Conservation (phyloP, 2,113 vertebrate genomes). For the Montifringilla adamsi region DNA sequence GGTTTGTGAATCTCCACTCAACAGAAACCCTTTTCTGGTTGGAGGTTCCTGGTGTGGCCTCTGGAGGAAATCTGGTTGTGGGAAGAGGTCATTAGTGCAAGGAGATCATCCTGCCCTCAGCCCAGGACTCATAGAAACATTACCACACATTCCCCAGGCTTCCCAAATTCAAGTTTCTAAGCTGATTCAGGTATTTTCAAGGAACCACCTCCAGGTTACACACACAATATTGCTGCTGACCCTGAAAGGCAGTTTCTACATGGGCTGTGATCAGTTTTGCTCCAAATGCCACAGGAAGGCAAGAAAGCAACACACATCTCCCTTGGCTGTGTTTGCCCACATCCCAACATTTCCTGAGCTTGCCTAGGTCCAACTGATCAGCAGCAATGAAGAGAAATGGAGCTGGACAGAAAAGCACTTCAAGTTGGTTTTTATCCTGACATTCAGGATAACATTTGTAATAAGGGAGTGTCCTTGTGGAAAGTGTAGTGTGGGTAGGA, state of each 20-base stretch:
- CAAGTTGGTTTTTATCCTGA: background rate
- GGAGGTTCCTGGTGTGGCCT: background rate
- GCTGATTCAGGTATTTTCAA: background rate
- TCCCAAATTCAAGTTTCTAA: background rate
- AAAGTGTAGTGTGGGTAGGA: background rate
- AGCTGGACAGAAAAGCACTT: background rate
- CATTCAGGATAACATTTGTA: background rate
- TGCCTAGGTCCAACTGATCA: background rate
- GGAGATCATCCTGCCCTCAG: background rate
- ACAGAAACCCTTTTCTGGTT: background rate
- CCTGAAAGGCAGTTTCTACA: background rate
- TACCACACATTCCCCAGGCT: background rate
- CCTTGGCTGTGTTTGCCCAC: background rate
- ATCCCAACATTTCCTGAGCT: background rate
- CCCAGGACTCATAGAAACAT: background rate
- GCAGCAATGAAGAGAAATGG: background rate
- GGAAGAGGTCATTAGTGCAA: background rate
- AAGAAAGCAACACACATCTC: rapidly evolving
- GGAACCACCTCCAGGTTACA: background rate
- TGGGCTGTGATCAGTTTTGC: background rate
- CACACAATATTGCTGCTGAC: background rate
- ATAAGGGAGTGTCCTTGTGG: background rate
- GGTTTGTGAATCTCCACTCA: background rate
- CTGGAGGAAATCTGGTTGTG: background rate
- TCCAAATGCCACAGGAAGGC: background rate